Conservation (phyloP, 2,888 invertebrate genomes). For the Petrolisthes manimaculis region DNA sequence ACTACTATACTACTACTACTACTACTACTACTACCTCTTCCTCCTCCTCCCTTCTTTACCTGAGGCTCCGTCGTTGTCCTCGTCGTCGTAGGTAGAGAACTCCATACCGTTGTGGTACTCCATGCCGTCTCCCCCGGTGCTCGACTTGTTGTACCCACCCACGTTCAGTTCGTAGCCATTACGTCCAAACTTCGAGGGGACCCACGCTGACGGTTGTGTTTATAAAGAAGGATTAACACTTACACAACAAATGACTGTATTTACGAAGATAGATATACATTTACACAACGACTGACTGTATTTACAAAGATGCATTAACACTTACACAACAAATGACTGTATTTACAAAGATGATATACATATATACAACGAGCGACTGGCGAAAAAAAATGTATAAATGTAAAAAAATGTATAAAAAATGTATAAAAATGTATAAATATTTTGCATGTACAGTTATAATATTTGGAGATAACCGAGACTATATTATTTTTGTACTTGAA, state of each 20-base stretch:
- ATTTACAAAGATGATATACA: no score
- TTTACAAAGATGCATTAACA: no score
- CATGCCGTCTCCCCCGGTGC: constrained; percentile 90
- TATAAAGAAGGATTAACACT: no score
- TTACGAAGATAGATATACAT: no score
- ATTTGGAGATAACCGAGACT: neutral
- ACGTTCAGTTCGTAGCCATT: constrained; percentile 81
- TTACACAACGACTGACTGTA: no score
- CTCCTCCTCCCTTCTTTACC: constrained; percentile 31
- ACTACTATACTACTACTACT: neutral
- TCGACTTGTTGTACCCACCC: constrained; percentile 77
- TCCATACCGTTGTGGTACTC: constrained; percentile 91
- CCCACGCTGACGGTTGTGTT: constrained; percentile 48
- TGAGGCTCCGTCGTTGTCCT: constrained; percentile 79
- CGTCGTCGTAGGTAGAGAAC: constrained; percentile 90
- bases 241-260: no score
- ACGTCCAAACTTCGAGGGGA: neutral
- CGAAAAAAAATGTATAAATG: no score
- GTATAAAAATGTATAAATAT: no score
- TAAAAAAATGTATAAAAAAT: no score
- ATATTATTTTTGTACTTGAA: neutral
- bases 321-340: no score
- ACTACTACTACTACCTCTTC: neutral
- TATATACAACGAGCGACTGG: no score
- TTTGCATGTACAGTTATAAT: neutral